These are phyloP conservation scores for Rotaria magnacalcarata DNA, from an alignment of 2,888 invertebrate species.

Conservation along the genomic window DNA sequence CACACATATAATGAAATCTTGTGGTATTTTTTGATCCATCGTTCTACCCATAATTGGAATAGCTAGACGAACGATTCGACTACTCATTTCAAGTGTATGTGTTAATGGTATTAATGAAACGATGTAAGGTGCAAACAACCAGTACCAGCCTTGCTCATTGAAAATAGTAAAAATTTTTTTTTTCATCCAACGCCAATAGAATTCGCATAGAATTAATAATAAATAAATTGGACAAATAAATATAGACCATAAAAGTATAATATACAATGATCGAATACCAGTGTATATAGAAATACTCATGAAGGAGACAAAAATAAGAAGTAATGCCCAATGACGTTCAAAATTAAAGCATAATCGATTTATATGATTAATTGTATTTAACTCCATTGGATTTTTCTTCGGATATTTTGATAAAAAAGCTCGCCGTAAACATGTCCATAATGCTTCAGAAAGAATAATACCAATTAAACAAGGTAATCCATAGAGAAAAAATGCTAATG, in stretches of 20 bases:
- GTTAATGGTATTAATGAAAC: background rate
- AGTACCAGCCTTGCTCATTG: slow-evolving; percentile 3
- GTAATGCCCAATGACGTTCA: slow-evolving; percentile 2
- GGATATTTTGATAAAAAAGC: background rate
- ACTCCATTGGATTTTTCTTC: background rate
- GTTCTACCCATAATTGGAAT: background rate
- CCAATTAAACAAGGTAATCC: background rate
- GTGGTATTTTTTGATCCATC: background rate
- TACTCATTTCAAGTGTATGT: background rate
- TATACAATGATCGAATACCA: background rate
- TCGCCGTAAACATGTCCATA: background rate
- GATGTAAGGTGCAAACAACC: slow-evolving; percentile 22
- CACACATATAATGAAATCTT: background rate
- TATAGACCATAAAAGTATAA: slow-evolving; percentile 9
- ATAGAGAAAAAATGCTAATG: background rate
- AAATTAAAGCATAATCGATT: background rate
- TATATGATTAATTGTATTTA: background rate
- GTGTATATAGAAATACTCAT: background rate
- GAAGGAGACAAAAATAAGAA: background rate
- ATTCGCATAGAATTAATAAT: background rate
- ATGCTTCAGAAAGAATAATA: background rate
- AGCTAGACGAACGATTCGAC: background rate
- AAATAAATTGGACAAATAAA: slow-evolving; percentile 17
- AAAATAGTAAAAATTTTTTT: background rate
- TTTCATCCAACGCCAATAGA: background rate